These are phyloP conservation scores for Trachops cirrhosus DNA, from an alignment of 2,797 vertebrate genomes.

Conservation along the genomic window DNA sequence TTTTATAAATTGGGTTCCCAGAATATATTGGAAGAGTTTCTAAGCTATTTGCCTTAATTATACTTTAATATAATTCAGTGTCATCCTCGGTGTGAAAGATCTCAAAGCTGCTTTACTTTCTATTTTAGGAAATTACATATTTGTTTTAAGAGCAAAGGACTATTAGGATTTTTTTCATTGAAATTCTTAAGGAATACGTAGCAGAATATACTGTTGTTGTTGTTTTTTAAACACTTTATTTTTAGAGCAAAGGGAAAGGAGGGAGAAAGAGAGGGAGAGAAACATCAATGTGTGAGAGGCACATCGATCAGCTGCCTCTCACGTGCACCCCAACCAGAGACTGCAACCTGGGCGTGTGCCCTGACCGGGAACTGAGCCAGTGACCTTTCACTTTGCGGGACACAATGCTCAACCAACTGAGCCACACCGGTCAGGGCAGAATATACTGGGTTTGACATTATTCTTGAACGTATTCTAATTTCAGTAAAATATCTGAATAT, in stretches of 20 bases:
- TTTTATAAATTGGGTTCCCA: constrained; percentile 56
- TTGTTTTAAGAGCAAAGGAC: constrained; percentile 49
- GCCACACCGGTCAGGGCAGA: background rate
- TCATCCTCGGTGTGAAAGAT: constrained; percentile 17
- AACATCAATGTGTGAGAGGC: background rate
- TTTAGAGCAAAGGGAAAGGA: background rate
- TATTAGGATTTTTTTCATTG: background rate
- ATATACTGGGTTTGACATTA: background rate
- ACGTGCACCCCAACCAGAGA: background rate
- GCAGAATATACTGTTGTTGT: background rate
- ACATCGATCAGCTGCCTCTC: background rate
- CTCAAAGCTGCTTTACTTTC: constrained; percentile 36
- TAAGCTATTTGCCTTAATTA: constrained; percentile 62
- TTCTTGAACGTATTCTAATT: constrained; percentile 21
- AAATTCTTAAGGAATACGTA: background rate
- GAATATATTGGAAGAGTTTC: constrained; percentile 52
- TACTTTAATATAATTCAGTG: constrained; percentile 62
- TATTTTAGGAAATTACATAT: constrained; percentile 45
- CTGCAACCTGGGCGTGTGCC: background rate
- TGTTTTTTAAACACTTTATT: background rate
- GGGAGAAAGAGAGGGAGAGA: background rate
- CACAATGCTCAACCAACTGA: background rate
- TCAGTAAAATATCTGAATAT: background rate
- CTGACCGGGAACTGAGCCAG: background rate
- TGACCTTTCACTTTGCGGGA: background rate